Percentiles rank a stretch among this genome's conserved stretches.
phyloP scores from a whole-genome alignment of 2,888 invertebrate genomes.

The Melikaiella ostensackeni region DNA sequence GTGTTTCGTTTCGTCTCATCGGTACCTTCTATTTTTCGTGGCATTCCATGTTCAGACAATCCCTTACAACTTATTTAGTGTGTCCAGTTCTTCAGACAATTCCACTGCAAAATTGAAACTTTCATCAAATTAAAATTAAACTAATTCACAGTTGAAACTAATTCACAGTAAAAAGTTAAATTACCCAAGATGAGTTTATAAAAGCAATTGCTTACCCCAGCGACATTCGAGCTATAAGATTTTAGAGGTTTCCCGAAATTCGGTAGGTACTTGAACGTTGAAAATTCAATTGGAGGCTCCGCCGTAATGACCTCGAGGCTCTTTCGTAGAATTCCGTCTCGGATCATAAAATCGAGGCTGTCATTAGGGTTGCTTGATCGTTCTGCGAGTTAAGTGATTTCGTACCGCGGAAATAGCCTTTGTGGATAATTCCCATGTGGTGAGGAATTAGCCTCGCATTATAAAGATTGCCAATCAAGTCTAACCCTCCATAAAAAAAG shows the following conservation, averaged over 20 bases:
- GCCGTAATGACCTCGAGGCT: slow-evolving; percentile 55
- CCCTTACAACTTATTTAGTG: slow-evolving; percentile 43
- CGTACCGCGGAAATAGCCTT: slow-evolving; percentile 20
- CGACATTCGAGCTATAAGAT: neutral
- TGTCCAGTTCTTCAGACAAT: neutral
- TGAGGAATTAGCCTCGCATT: slow-evolving; percentile 17
- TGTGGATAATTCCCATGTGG: slow-evolving; percentile 17
- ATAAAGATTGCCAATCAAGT: slow-evolving; percentile 29
- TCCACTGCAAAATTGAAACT: neutral
- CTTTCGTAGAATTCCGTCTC: slow-evolving; percentile 64
- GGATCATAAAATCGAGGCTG: slow-evolving; percentile 63
- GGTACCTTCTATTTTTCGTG: slow-evolving; percentile 38
- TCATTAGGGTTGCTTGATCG: slow-evolving; percentile 66
- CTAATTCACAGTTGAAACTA: neutral
- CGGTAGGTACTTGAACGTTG: neutral
- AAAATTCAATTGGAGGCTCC: slow-evolving; percentile 51
- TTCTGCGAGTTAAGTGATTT: slow-evolving; percentile 22
- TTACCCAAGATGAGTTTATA: neutral
- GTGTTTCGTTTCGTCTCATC: slow-evolving; percentile 43
- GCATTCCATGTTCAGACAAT: slow-evolving; percentile 42
- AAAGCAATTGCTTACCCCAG: neutral
- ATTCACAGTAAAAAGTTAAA: neutral
- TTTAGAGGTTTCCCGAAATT: slow-evolving; percentile 7
- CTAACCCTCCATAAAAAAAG: neutral
- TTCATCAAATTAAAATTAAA: neutral